These are phyloP conservation scores for Poeciliopsis infans DNA, from an alignment of 2,797 vertebrate species.

Conservation along the genomic window DNA sequence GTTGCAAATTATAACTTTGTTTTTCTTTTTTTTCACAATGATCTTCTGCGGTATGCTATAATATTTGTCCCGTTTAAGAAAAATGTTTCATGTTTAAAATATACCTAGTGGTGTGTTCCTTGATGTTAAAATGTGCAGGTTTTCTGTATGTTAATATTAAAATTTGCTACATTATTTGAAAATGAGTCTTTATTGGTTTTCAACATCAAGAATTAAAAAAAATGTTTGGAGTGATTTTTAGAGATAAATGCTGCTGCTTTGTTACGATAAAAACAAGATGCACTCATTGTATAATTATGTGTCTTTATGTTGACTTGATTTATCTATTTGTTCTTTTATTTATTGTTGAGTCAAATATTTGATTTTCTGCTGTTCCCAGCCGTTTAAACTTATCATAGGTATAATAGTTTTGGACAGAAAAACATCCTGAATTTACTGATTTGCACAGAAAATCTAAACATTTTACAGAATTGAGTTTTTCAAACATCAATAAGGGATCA, in stretches of 20 bases:
- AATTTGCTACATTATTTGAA: slow-evolving; percentile 4
- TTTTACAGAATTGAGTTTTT: neutral
- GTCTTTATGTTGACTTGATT: neutral
- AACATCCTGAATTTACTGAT: neutral
- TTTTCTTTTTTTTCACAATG: neutral
- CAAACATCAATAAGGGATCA: neutral
- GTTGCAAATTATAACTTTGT: neutral
- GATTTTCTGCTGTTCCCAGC: neutral
- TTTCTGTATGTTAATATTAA: slow-evolving; percentile 3
- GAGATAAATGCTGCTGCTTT: neutral
- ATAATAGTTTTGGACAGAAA: neutral
- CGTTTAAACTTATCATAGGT: neutral
- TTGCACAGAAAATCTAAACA: neutral
- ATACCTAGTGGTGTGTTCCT: neutral
- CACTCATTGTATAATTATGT: neutral
- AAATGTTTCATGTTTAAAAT: neutral
- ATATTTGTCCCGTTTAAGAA: neutral
- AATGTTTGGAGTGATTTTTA: neutral
- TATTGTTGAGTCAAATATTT: neutral
- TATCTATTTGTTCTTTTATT: neutral
- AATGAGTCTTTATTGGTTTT: neutral
- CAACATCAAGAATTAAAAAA: neutral
- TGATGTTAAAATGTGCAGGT: neutral
- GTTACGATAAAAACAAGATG: neutral
- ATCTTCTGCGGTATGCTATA: neutral